phyloP scores from a whole-genome alignment of 2,888 invertebrate genomes.

The Athalia rosae region DNA sequence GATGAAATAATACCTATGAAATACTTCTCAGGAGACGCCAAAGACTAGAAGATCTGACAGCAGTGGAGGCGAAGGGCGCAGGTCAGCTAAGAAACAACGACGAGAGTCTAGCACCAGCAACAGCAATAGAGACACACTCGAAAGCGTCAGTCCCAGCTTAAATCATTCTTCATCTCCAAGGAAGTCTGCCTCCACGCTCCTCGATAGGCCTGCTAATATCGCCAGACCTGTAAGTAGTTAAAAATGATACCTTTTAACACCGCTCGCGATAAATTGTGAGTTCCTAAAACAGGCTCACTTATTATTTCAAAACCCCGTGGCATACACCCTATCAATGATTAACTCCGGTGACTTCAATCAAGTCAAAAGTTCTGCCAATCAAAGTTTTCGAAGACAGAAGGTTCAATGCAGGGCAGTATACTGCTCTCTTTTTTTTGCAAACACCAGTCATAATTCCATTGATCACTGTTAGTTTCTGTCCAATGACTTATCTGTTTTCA shows the following conservation, averaged over 20 bases:
- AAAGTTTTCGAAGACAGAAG: too few species aligned
- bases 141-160: slow-evolving; percentile 73
- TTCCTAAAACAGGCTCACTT: background rate
- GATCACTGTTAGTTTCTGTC: too few species aligned
- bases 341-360: too few species aligned
- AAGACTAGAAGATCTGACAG: slow-evolving; percentile 69
- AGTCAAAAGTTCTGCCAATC: too few species aligned
- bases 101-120: slow-evolving; percentile 74
- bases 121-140: slow-evolving; percentile 69
- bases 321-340: too few species aligned
- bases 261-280: background rate
- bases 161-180: slow-evolving; percentile 77
- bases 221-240: slow-evolving; percentile 79
- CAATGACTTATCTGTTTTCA: too few species aligned
- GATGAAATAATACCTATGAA: slow-evolving; percentile 1
- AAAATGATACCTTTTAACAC: slow-evolving; percentile 20
- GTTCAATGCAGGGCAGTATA: too few species aligned
- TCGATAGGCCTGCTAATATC: slow-evolving; percentile 82
- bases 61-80: slow-evolving; percentile 60
- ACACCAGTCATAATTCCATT: too few species aligned
- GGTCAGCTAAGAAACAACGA: slow-evolving; percentile 69
- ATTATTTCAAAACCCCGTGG: too few species aligned
- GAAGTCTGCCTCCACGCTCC: slow-evolving; percentile 75
- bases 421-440: too few species aligned
- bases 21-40: slow-evolving; percentile 64